Base-by-base conservation (phyloP, 92 coral and sea anemone species). In the Chrysogorgia sp. region DNA sequence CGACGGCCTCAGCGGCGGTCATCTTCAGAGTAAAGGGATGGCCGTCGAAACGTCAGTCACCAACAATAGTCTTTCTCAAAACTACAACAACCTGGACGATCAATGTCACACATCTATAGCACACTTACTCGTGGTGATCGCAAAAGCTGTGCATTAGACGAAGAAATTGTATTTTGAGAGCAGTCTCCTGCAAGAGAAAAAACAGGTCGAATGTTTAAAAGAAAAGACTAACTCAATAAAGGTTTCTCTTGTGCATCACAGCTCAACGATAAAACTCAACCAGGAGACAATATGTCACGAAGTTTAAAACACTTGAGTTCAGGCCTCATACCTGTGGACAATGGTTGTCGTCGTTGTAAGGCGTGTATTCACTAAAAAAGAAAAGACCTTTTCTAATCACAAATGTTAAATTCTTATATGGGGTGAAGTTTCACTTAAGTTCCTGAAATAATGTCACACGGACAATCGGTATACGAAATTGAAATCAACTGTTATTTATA, bases 41-140 rank as follows among this genome's bases (percentile, higher is more conserved):
- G n/a, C n/a, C n/a, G n/a, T n/a, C n/a, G n/a, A n/a, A n/a, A n/a
- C n/a, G n/a, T n/a, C n/a, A n/a, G n/a, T n/a, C n/a, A n/a, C n/a
- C n/a, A n/a, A n/a, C n/a, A n/a, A n/a, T n/a, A n/a, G n/a, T n/a
- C n/a, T n/a, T n/a, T n/a, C n/a, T n/a, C n/a, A n/a, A n/a, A n/a
- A n/a, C n/a, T n/a, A n/a, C n/a, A n/a, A n/a, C n/a, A n/a, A n/a
- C n/a, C n/a, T n/a, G n/a, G n/a, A n/a, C n/a, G n/a, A n/a, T n/a
- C n/a, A n/a, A n/a, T n/a, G n/a, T n/a, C n/a, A n/a, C n/a, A n/a
- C n/a, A n/a, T n/a, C n/a, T n/a, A 23, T 26, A 58, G 25, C 32
- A 20, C 41, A 92, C 97, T 86, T 84, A 92, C 98, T 94, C 98
- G 63, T 94, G 97, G 5, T 96, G 94, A 65, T 94, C 98, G 81